Percentiles rank a stretch among this genome's conserved stretches.
These are phyloP conservation scores for Aricia agestis DNA, from an alignment of 1,140 invertebrate species.

Conservation along the genomic window DNA sequence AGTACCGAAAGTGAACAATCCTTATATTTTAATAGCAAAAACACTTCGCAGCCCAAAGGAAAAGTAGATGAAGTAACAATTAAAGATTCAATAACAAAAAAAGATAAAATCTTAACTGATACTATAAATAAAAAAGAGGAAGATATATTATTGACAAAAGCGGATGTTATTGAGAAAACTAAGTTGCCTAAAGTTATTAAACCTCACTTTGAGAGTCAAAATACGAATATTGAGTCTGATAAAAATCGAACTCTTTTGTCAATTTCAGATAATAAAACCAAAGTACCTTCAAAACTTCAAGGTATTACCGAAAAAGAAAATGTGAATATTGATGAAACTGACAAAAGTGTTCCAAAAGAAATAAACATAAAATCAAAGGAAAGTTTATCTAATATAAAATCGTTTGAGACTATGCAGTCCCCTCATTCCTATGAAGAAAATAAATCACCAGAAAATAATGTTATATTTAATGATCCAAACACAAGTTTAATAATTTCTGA, in stretches of 20 bases:
- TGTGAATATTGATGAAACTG: constrained; percentile 6
- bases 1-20: neutral
- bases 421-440: neutral
- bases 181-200: neutral
- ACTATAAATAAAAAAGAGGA: neutral
- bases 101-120: neutral
- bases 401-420: neutral
- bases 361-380: neutral
- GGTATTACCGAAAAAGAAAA: neutral
- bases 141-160: neutral
- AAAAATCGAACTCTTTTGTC: neutral
- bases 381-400: neutral
- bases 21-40: neutral
- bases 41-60: neutral
- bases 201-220: neutral
- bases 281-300: neutral
- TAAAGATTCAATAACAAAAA: neutral
- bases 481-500: constrained; percentile 4
- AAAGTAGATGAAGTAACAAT: neutral
- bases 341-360: neutral
- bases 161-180: neutral
- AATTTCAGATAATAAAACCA: neutral
- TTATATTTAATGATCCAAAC: constrained; percentile 10
- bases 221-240: neutral
- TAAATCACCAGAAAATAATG: neutral